Evolutionary conservation across 1,140 invertebrate genomes (phyloP), one percentile per base, ranked within the genome.

Genomic region (Gerris buenoi): DNA sequence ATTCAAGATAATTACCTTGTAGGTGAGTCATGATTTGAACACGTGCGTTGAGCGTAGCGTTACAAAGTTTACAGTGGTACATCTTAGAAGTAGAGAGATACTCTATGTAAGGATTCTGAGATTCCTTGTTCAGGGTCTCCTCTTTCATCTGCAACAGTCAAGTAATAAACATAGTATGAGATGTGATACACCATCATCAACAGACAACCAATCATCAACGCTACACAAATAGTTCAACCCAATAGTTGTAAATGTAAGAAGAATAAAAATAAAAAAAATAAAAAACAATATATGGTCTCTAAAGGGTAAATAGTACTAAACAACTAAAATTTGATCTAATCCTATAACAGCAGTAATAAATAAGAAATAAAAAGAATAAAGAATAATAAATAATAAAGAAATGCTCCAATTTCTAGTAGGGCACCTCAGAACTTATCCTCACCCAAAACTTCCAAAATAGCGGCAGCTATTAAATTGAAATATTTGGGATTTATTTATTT

Each of bases 21-120:
- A 68, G 23, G 26, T 68, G 68, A 25, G 68, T 65, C 2, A 26
- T 56, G 1, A 68, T 66, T 57, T 68, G 68, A 28, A 57, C 65
- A 14, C 61, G 22, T 28, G 68, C 68, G 63, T 68, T 68, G 26
- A 68, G 25, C 13, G 28, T 66, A 26, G 65, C 65, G n/a, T 65
- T 25, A 23, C 68, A 68, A 1, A 68, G 25, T 22, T 33, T 65
- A 23, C 67, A 67, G 1, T 57, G 28, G 23, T 64, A 68, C 1
- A 64, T 67, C 2, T 66, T 68, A 1, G 29, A 64, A 46, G 60
- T 18, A 25, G 5, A 3, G 3, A 60, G 5, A 60, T 60, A 60
- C 58, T 60, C 22, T 15, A 60, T 60, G 23, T 60, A 22, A 15
- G 58, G 58, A 5, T 15, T 22, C 5, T 22, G 3, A 22, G 22